Evolutionary conservation across 2,888 invertebrate species (phyloP), one percentile per base, ranked within the genome.

Genomic region (Ophioninae sp.): DNA sequence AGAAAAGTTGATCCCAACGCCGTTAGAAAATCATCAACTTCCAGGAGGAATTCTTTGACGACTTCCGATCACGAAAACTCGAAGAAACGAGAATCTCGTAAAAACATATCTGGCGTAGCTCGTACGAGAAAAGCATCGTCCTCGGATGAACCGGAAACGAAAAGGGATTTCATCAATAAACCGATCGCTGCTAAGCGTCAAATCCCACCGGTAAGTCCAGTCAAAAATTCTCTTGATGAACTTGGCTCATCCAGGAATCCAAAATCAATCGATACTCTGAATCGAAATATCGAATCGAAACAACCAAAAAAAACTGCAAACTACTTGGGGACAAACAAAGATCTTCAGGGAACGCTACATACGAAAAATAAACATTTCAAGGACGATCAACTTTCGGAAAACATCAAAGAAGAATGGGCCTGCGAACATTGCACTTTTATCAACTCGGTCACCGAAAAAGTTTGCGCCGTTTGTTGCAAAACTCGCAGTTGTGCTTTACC

Each of bases 401-500:
- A 67, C 74, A 22, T 23, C 41, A 59, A 64, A 1, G 89, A 94
- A 17, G 93, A 95, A 78, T 98, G 98, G 98, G 95, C 97, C 86
- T 98, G 98, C 92, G 97, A 97, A 90, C 97, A 97, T 90, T 98
- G 98, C 91, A 98, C 98, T 0, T 98, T 96, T 91, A 96, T 97
- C 3, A 98, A 98, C 91, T 96, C 96, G 83, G 93, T 96, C 0
- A 96, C 96, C 23, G 95, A 96, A 0, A 95, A 96, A 87, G 96
- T 98, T 59, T 98, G 98, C 90, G 94, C 95, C 17, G 95, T 98
- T 73, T 98, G 98, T 91, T 98, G 98, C 90, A 97, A 97, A 91
- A 98, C 98, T 0, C 91, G 90, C 56, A 91, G 88, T 84, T 90
- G 91, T 79, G 92, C 91, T 6, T 79, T 93, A 7, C 91, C 90